These are phyloP conservation scores for Scaeva pyrastri DNA, from an alignment of 2,888 invertebrate genomes.

Conservation along the genomic window DNA sequence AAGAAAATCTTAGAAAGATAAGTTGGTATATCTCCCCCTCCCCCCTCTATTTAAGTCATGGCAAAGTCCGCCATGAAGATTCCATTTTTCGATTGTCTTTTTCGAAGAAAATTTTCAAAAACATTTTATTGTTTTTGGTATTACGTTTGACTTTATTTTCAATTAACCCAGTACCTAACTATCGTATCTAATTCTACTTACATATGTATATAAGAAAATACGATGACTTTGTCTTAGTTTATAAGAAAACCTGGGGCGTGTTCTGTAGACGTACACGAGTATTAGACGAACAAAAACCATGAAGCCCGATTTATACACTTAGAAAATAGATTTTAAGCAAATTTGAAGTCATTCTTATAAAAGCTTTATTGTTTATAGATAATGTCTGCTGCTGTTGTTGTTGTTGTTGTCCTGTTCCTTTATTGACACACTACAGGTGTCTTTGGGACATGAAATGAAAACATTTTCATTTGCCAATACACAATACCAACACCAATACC, in stretches of 20 bases:
- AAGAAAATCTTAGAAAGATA: too few species aligned
- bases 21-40: too few species aligned
- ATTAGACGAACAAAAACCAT: too few species aligned
- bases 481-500: constrained; percentile 10
- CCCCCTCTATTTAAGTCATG: too few species aligned
- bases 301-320: constrained; percentile 7
- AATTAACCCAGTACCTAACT: constrained; percentile 4
- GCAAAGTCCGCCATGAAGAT: too few species aligned
- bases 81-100: not conserved
- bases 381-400: not conserved
- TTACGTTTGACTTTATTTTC: constrained; percentile 55
- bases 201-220: constrained; percentile 1
- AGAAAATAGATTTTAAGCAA: constrained; percentile 30
- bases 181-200: not conserved
- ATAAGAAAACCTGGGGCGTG: constrained; percentile 6
- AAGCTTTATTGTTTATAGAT: constrained; percentile 24
- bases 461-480: constrained; percentile 66
- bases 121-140: constrained; percentile 57
- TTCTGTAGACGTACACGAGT: not conserved
- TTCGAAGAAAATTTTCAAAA: constrained; percentile 26
- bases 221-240: constrained; percentile 9
- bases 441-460: constrained; percentile 67
- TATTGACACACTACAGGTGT: constrained; percentile 69
- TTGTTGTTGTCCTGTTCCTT: not conserved
- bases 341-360: constrained; percentile 35